Conservation (phyloP, 2,113 vertebrate species). For the Phoxinus phoxinus region DNA sequence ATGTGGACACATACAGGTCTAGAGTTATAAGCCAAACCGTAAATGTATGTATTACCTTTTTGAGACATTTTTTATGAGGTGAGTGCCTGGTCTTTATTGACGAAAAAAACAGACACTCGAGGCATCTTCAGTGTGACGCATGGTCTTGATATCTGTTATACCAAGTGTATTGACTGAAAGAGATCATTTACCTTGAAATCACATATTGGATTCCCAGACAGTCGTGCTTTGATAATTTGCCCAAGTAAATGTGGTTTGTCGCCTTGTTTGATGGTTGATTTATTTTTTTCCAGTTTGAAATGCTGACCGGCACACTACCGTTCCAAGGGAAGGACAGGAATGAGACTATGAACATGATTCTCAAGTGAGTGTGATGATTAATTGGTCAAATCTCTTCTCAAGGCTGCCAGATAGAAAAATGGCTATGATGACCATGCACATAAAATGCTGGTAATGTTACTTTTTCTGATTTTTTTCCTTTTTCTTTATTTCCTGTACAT, state of each 20-base stretch:
- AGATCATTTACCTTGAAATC: not conserved
- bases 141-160: not conserved
- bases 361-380: constrained; percentile 87
- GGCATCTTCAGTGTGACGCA: not conserved
- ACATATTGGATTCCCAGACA: not conserved
- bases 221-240: not conserved
- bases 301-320: constrained; percentile 94
- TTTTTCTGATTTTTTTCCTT: not conserved
- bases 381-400: not conserved
- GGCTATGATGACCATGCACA: not conserved
- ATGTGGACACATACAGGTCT: no score
- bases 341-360: constrained; percentile 99
- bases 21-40: no score
- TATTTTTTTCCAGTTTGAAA: constrained; percentile 85
- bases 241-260: not conserved
- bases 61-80: no score
- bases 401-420: not conserved
- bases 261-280: not conserved
- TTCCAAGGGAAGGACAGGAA: constrained; percentile 98
- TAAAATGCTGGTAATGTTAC: not conserved
- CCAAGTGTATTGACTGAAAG: not conserved
- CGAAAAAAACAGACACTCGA: not conserved
- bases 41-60: no score
- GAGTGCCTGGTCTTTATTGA: not conserved
- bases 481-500: constrained; percentile 20